phyloP scores from a whole-genome alignment of 30 jellyfish, hydroid and myxozoan genomes.

The Pseudorhiza aurosa region DNA sequence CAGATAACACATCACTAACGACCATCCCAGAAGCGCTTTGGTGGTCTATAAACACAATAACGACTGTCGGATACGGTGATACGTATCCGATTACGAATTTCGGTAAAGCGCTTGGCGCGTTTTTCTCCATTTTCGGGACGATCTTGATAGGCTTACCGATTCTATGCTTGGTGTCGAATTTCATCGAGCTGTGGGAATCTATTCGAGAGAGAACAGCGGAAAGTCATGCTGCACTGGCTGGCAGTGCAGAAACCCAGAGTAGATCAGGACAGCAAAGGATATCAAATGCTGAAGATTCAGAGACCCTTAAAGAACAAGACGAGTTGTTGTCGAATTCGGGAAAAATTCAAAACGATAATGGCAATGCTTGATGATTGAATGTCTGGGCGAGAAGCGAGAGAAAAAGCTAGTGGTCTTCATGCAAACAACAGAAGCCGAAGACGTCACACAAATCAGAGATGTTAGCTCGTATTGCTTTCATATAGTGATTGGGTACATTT shows the following conservation, averaged over 20 bases:
- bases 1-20: constrained; percentile 29
- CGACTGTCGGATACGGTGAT: constrained; percentile 94
- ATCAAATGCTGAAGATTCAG: not conserved
- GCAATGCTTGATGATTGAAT: no score
- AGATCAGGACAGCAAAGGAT: not conserved
- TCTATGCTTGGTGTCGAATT: constrained; percentile 77
- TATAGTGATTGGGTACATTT: no score
- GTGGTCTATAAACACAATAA: constrained; percentile 87
- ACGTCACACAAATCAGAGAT: no score
- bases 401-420: no score
- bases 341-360: no score
- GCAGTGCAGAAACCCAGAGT: not conserved
- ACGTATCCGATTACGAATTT: constrained; percentile 68
- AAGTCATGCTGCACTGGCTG: not conserved
- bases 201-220: constrained; percentile 25
- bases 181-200: constrained; percentile 84
- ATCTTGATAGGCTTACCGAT: constrained; percentile 79
- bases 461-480: no score
- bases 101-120: constrained; percentile 77
- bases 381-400: no score
- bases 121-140: constrained; percentile 74
- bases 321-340: not conserved
- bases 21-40: constrained; percentile 86
- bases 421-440: no score
- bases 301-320: not conserved